Evolutionary conservation across 1,140 invertebrate species (phyloP).

Genomic region (Megalopta genalis): DNA sequence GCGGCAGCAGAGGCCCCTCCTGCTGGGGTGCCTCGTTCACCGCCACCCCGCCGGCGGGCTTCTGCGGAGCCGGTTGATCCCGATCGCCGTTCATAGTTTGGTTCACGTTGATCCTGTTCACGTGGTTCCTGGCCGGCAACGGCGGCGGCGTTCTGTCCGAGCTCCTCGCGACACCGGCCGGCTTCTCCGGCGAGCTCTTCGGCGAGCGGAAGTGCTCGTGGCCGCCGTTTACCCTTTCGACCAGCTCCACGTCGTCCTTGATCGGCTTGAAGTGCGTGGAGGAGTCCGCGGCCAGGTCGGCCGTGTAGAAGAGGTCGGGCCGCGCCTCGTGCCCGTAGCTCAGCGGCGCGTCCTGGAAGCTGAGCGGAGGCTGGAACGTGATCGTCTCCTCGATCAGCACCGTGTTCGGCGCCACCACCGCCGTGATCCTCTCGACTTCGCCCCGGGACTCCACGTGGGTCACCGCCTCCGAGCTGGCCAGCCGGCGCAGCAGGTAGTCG

Average conservation of each 20-base stretch:
- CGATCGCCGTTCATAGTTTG: slow-evolving; percentile 32
- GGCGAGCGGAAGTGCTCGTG: slow-evolving; percentile 31
- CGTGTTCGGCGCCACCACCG: slow-evolving; percentile 75
- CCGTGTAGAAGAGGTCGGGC: slow-evolving; percentile 71
- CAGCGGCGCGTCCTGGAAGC: slow-evolving; percentile 81
- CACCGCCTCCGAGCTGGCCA: slow-evolving; percentile 72
- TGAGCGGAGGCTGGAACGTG: slow-evolving; percentile 79
- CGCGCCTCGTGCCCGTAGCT: slow-evolving; percentile 79
- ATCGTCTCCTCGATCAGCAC: slow-evolving; percentile 76
- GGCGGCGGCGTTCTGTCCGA: slow-evolving; percentile 57
- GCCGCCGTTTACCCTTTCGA: slow-evolving; percentile 70
- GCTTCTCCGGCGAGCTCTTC: neutral
- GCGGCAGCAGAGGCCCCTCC: slow-evolving; percentile 67
- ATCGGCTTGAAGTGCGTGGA: slow-evolving; percentile 74
- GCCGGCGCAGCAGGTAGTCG: slow-evolving; percentile 69
- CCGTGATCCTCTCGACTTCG: slow-evolving; percentile 73
- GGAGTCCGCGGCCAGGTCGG: slow-evolving; percentile 73
- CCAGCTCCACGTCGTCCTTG: slow-evolving; percentile 71
- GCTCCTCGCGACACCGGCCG: no score
- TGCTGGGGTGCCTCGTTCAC: slow-evolving; percentile 13
- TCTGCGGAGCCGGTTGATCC: no score
- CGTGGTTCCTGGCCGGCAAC: slow-evolving; percentile 70
- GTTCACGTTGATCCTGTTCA: slow-evolving; percentile 69
- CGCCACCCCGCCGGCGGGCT: no score
- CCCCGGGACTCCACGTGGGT: slow-evolving; percentile 72